A percentile compares a stretch with the other conserved stretches of the same genome.
phyloP scores from a whole-genome alignment of 1,140 invertebrate genomes.

The Macrotrachela quadricornifera region DNA sequence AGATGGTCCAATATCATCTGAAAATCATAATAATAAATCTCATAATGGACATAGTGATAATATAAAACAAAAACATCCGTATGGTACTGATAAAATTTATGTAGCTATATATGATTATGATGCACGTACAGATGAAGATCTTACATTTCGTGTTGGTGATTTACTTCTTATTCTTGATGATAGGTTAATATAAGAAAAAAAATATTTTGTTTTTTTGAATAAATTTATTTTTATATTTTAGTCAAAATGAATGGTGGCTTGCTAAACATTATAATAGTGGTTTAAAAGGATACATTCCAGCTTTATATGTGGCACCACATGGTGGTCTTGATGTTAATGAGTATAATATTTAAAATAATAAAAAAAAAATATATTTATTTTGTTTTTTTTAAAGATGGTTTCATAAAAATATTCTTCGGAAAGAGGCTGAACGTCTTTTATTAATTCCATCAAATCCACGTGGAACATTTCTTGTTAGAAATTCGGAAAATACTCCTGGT shows the following conservation, averaged over 20 bases:
- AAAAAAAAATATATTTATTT: too few species aligned
- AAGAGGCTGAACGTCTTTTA: conserved; percentile 95
- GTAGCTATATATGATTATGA: conserved; percentile 96
- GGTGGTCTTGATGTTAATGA: conserved; percentile 98
- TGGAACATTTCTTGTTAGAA: conserved; percentile 88
- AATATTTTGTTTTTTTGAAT: too few species aligned
- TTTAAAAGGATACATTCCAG: conserved; percentile 71
- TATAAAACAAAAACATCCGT: too few species aligned
- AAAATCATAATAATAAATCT: too few species aligned
- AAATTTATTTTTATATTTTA: neutral
- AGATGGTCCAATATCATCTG: too few species aligned
- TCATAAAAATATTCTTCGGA: conserved; percentile 95
- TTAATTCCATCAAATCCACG: conserved; percentile 89
- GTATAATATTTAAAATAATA: too few species aligned
- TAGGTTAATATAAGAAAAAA: too few species aligned
- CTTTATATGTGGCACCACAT: conserved; percentile 93
- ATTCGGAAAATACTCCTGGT: conserved; percentile 55
- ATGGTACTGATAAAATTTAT: conserved; percentile 33
- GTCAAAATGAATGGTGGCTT: conserved; percentile 72
- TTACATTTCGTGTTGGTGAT: conserved; percentile 92
- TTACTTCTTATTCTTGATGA: conserved; percentile 38
- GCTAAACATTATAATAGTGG: conserved; percentile 44
- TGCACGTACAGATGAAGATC: conserved; percentile 88
- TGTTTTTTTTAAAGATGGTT: conserved; percentile 56
- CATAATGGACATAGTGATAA: too few species aligned